Base-by-base conservation (phyloP, 2,888 invertebrate genomes). In the Callyntrura guangdongensis region DNA sequence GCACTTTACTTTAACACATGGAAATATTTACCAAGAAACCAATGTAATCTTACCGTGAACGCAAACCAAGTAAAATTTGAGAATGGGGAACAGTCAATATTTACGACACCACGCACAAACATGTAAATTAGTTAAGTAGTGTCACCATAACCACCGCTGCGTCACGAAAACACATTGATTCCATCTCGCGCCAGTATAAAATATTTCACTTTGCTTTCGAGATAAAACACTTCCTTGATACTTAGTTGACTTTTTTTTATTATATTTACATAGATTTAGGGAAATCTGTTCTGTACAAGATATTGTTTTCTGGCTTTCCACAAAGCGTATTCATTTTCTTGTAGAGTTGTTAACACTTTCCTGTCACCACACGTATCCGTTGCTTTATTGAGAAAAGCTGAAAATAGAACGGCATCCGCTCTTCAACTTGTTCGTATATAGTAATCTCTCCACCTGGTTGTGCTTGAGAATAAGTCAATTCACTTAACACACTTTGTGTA, bases 281-380 rank as follows among this genome's bases (percentile, higher is more conserved):
- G 6, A 36, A 36, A 36, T 4, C 3, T 72, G 17, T 9, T 3
- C 45, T 64, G 64, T 64, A 64, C 22, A 14, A 53, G 53, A 53
- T 14, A 36, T 36, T 36, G 36, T 36, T 36, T 36, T 36, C 36
- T 36, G 36, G 6, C 36, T 36, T 36, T 36, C 36, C 36, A 36
- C 36, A 36, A 36, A 36, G 36, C 36, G 36, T 36, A 36, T 36
- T 36, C 53, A 14, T 53, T 53, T 53, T 14, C n/a, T 53, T 53
- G n/a, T 53, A 9, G 12, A 27, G 1, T 20, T 72, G 20, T 72
- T 72, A 72, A 20, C 72, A 72, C 72, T 72, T 53, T 85, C 69
- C 49, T 59, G 27, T 81, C 72, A 56, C 84, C 69, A 69, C 69
- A 72, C 84, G 6, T 36, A 85, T 85, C 84, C 84, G 84, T 20